Base-by-base conservation (phyloP, 2,113 vertebrate genomes). In the Brachypodius melanocephalos region DNA sequence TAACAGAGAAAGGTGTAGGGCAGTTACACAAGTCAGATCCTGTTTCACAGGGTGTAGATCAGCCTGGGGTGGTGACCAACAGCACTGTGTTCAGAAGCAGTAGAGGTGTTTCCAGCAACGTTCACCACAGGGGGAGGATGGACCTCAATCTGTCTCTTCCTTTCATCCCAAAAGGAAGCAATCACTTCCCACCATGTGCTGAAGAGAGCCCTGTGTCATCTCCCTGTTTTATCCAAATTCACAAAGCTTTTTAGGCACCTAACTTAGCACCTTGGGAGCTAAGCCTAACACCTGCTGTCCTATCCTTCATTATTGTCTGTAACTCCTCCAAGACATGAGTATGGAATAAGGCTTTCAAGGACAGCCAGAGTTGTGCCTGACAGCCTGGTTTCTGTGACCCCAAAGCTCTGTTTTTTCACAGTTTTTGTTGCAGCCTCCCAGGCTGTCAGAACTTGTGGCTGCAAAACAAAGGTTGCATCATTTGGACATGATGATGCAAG, bases 401-500 rank as follows among this genome's bases (percentile, higher is more conserved):
- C n/a, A 54, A 31, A 36, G 8, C 22, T 42, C 10, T 76, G 4
- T 45, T 71, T n/a, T 34, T 69, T 49, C 54, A 55, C 69, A 59
- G 38, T 31, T 76, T 77, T 68, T 79, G 6, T 79, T 79, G 34
- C 14, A 77, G 21, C 17, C 32, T 88, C 40, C 45, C 7, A 0
- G 13, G 29, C 34, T 81, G 32, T 49, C 59, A 83, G 62, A 71
- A 46, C 46, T 68, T 77, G 38, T 22, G 18, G 20, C 59, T 49
- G 28, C 0, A 5, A 85, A 45, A 73, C 0, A 1, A 78, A 81
- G 22, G 8, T 16, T 31, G 58, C 80, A 74, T 9, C 7, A 7
- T 18, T 67, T 68, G 48, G 40, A 29, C 31, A 32, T 6, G 3
- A 31, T 0, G 1, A 34, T 6, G 3, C 31, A 36, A 55, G 8